Base-by-base conservation (phyloP, 2,888 invertebrate genomes). In the Drosophila neoperkinsi region DNA sequence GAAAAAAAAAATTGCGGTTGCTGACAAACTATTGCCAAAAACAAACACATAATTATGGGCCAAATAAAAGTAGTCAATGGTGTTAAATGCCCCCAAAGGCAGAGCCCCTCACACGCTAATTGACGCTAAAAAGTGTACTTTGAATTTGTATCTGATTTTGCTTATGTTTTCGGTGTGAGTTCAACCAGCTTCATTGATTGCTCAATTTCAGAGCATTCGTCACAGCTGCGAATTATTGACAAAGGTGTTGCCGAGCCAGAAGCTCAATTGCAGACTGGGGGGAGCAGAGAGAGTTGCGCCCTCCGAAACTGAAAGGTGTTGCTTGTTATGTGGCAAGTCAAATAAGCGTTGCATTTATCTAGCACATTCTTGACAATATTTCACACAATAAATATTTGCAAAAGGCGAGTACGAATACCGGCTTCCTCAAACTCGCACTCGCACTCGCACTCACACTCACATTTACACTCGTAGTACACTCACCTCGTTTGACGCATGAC, bases 401-500 rank as follows among this genome's bases (percentile, higher is more conserved):
- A 16, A 41, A 21, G 51, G 51, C 69, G 38, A 31, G n/a, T 34
- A 11, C 52, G 33, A 30, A n/a, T 41, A 41, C 38, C 25, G 33
- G 11, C 53, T 33, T 16, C 13, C 21, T n/a, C 31, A 3, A 56
- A 43, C 4, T 41, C 49, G 16, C 36, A 31, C 3, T 28, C 31
- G 1, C 28, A 21, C 13, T 11, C 21, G 6, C 21, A 61, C 0
- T 36, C 31, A 18, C 18, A 62, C 0, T 38, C 28, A 30, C 18
- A 36, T 28, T 16, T 16, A 4, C 16, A 46, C 16, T 25, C 25
- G 16, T 16, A 16, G 25, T 4, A 21, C 56, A 81, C 90, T 90
- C 82, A 93, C 93, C 92, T 93, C 53, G 90, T 88, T 55, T 78
- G 68, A 21, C 93, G 90, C 61, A 93, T 82, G 59, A 91, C 90